Base-by-base conservation (phyloP, 1,140 invertebrate species). In the Drosophila arawakana region DNA sequence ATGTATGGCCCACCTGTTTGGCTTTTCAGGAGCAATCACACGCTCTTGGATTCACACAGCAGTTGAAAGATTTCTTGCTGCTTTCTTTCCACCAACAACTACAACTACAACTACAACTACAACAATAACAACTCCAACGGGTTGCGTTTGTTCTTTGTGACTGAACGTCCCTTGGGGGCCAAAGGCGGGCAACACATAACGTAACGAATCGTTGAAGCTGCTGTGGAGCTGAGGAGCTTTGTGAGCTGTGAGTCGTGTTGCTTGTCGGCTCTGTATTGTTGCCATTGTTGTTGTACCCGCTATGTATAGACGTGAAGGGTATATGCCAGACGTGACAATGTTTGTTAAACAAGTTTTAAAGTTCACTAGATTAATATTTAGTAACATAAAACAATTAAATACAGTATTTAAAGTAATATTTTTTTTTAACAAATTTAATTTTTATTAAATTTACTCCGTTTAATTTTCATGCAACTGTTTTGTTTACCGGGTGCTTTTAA, bases 21-120 rank as follows among this genome's bases (percentile, higher is more conserved):
- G 67, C 63, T 70, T 73, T 88, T 82, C 83, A 86, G 83, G 82
- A 88, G 73, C 73, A 82, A 73, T 86, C 82, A 82, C 82, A 82
- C 79, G 83, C 54, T 80, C 73, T 83, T 63, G 72, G 60, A 72
- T 73, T 73, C 61, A 57, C 67, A 71, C 67, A 71, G 78, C 76
- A 69, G 76, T 80, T 69, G 69, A 80, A 83, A 77, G 66, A 84
- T 77, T 80, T 85, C 78, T 77, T 73, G 58, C 54, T 86, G 79
- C 76, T 76, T 81, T 85, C 81, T 77, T 86, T 76, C 49, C 37
- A 13, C 71, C 47, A 57, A 25, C 41, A 44, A 63, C 39, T 39
- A 7, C 44, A 46, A 34, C 37, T 39, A 7, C 44, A 46, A 34
- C 37, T 34, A 35, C 59, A 46, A 13, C 15, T 35, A 52, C 70